Base-by-base conservation (phyloP, 2,113 vertebrate genomes). In the Poecile atricapillus region DNA sequence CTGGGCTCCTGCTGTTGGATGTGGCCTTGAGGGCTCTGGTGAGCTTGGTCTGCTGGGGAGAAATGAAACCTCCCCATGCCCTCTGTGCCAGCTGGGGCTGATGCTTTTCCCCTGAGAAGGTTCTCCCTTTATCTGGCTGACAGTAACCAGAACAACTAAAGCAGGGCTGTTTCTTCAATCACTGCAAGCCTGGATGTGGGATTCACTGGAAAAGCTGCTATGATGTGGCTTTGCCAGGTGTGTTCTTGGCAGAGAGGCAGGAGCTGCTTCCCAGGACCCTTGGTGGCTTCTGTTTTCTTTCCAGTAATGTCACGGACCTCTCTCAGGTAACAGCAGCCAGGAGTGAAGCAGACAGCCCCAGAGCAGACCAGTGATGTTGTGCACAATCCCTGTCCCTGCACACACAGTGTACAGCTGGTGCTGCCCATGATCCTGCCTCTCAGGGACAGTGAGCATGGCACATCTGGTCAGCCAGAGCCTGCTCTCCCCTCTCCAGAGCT, bases 401-500 rank as follows among this genome's bases (percentile, higher is more conserved):
- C 75, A 7, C 53, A 15, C 7, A n/a, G 2, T 52, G 76, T 8
- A 3, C 76, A 79, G 91, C 91, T 64, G 93, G 35, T 73, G 91
- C 71, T 67, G 91, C 5, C 12, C 25, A 9, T 5, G 4, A n/a
- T 68, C 65, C 93, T 85, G 86, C 77, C 60, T 78, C 52, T 1
- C 5, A 3, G 84, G 73, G 46, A 59, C 0, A 0, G 25, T 3
- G 3, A 44, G 25, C 15, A 0, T 22, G 65, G 70, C 8, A 10
- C 3, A 5, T 13, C 67, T 62, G 85, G 30, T 59, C 17, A 11
- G 1, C 58, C 94, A 46, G 67, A 0, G 1, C 63, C 75, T 46
- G 46, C 73, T 87, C 76, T 53, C 53, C 28, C 49, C 49, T 90
- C 62, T 69, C 30, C 78, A 14, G 65, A 39, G 83, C 93, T 52